Evolutionary conservation across 30 jellyfish, hydroid and myxozoan species (phyloP).

Genomic region (Aurelia aurita complex sp. Pacific): DNA sequence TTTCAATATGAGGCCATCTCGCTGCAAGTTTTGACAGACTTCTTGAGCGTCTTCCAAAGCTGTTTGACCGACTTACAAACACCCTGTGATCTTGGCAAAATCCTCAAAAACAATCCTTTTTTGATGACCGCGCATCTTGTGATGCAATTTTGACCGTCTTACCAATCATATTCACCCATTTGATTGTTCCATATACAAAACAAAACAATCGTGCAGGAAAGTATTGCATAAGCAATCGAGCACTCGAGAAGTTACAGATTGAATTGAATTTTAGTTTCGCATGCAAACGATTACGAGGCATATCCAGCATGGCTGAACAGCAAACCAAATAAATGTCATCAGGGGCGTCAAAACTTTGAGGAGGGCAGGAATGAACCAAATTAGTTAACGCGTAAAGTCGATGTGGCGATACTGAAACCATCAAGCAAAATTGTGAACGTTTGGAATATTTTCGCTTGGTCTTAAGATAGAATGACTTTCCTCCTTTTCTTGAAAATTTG

Average conservation of each 20-base stretch:
- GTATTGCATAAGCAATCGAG: neutral
- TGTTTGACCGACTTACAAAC: slow-evolving; percentile 3
- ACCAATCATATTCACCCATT: slow-evolving; percentile 3
- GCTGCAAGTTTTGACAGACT: too few relatives aligned
- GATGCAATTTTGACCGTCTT: slow-evolving; percentile 3
- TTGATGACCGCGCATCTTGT: slow-evolving; percentile 1
- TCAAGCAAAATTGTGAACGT: too few relatives aligned
- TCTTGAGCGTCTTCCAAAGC: neutral
- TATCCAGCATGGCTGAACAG: neutral
- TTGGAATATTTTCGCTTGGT: too few relatives aligned
- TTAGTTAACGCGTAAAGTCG: too few relatives aligned
- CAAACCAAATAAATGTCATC: neutral
- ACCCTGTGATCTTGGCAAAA: slow-evolving; percentile 4
- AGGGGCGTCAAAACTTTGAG: too few relatives aligned
- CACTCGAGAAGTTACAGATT: neutral
- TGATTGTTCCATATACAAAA: neutral
- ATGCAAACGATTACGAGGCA: neutral
- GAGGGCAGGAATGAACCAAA: too few relatives aligned
- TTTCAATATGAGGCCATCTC: too few relatives aligned
- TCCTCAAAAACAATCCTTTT: slow-evolving; percentile 1
- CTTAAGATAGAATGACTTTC: neutral
- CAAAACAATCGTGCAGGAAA: neutral
- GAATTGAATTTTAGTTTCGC: too few relatives aligned
- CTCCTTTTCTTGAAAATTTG: neutral
- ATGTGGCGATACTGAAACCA: too few relatives aligned